Conservation (phyloP, 1,140 invertebrate species). For the Papilio polytes region DNA sequence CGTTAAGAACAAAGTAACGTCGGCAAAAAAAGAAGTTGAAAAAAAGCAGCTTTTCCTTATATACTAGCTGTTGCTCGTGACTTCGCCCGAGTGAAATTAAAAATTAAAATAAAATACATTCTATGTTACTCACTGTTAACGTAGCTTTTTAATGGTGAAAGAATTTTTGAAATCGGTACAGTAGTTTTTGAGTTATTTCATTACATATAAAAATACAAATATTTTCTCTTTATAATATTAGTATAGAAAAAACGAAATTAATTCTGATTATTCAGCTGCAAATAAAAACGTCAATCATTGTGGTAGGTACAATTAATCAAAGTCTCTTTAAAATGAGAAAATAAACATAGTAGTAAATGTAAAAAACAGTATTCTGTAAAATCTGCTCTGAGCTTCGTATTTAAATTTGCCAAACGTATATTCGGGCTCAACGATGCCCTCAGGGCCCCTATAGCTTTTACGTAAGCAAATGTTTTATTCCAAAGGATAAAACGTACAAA, state of each 20-base stretch:
- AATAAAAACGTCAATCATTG: background rate
- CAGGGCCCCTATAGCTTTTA: constrained; percentile 9
- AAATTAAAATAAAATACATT: too few relatives aligned
- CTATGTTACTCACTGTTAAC: too few relatives aligned
- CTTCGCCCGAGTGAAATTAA: too few relatives aligned
- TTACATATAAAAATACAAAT: too few relatives aligned
- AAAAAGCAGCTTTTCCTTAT: background rate
- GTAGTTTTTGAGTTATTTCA: too few relatives aligned
- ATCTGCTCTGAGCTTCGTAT: constrained; percentile 10
- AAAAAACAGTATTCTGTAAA: background rate
- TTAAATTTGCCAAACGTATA: constrained; percentile 3
- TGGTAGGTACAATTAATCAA: background rate
- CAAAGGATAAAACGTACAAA: constrained; percentile 17
- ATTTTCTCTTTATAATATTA: too few relatives aligned
- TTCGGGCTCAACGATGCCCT: background rate
- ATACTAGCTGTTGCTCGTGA: too few relatives aligned
- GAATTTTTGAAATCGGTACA: too few relatives aligned
- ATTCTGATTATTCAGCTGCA: background rate
- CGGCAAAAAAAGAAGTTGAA: background rate
- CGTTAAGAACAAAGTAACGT: background rate
- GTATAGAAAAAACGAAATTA: background rate
- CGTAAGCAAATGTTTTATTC: constrained; percentile 13
- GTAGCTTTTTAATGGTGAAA: too few relatives aligned
- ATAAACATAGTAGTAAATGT: background rate
- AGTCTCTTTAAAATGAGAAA: background rate